phyloP scores from a whole-genome alignment of 2,797 vertebrate species.

The Gambusia yucatana region DNA sequence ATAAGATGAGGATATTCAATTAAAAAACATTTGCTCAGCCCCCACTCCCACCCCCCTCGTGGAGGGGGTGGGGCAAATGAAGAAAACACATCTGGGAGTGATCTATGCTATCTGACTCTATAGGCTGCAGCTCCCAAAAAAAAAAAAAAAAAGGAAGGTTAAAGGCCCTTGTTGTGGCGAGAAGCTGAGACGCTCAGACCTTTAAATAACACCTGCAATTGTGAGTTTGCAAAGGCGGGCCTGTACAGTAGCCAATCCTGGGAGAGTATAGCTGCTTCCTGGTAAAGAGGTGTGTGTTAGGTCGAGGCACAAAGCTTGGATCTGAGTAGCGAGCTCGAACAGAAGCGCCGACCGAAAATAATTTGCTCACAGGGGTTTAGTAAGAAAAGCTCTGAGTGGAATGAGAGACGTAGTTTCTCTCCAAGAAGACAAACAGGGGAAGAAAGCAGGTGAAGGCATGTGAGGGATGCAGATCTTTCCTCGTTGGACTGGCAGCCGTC shows the following conservation, averaged over 20 bases:
- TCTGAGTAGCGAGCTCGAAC: conserved; percentile 28
- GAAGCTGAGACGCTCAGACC: conserved; percentile 16
- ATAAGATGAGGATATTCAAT: conserved; percentile 42
- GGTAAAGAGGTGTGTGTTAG: conserved; percentile 28
- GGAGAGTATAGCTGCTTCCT: conserved; percentile 19
- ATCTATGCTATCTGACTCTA: conserved; percentile 23
- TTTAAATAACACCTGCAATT: conserved; percentile 14
- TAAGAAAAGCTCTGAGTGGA: conserved; percentile 37
- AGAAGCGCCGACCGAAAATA: conserved; percentile 34
- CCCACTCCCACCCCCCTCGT: no score
- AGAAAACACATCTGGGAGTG: conserved; percentile 41
- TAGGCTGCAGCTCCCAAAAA: conserved; percentile 10
- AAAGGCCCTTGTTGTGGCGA: conserved; percentile 9
- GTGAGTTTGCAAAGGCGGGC: conserved; percentile 8
- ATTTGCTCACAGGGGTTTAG: conserved; percentile 39
- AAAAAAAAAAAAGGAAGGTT: conserved; percentile 14
- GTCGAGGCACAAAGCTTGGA: conserved; percentile 29
- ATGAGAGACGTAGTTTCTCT: conserved; percentile 32
- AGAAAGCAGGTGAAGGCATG: conserved; percentile 17
- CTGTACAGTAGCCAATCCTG: conserved; percentile 18
- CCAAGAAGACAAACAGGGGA: conserved; percentile 21
- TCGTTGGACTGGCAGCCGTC: conserved; percentile 49
- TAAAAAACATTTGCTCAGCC: conserved; percentile 32
- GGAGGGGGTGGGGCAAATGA: background rate
- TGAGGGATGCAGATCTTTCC: conserved; percentile 54